phyloP scores from a whole-genome alignment of 2,113 vertebrate species.

The Clarias batrachus region DNA sequence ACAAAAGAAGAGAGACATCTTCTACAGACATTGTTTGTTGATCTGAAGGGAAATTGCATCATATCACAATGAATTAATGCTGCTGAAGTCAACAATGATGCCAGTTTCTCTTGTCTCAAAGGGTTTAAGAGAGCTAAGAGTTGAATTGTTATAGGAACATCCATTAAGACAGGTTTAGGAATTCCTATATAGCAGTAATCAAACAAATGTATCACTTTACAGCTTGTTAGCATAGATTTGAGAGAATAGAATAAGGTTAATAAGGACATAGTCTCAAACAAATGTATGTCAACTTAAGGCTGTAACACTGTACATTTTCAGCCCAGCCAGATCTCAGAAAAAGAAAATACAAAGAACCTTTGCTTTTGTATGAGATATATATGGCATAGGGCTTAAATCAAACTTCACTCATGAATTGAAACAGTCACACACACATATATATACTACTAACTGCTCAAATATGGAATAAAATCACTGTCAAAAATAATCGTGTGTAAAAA shows the following conservation, averaged over 20 bases:
- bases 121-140: not conserved
- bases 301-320: not conserved
- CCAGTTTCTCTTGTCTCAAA: not conserved
- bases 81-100: not conserved
- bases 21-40: not conserved
- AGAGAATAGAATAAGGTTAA: not conserved
- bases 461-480: not conserved
- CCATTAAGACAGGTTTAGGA: too few relatives aligned
- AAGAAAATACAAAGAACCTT: not conserved
- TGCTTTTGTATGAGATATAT: too few relatives aligned
- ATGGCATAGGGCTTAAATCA: too few relatives aligned
- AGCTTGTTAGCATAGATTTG: not conserved
- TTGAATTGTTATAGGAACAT: not conserved
- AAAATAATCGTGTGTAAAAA: too few relatives aligned
- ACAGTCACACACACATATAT: too few relatives aligned
- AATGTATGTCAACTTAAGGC: not conserved
- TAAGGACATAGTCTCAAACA: not conserved
- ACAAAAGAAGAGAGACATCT: not conserved
- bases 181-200: not conserved
- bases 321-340: not conserved
- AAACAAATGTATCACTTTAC: not conserved
- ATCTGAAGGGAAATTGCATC: slow-evolving; percentile 12
- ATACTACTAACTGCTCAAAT: too few relatives aligned
- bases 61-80: not conserved
- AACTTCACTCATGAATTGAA: too few relatives aligned